A percentile compares a stretch with the other conserved stretches of the same genome.
phyloP scores from a whole-genome alignment of 2,888 invertebrate species.

The Caenorhabditis macrosperma region DNA sequence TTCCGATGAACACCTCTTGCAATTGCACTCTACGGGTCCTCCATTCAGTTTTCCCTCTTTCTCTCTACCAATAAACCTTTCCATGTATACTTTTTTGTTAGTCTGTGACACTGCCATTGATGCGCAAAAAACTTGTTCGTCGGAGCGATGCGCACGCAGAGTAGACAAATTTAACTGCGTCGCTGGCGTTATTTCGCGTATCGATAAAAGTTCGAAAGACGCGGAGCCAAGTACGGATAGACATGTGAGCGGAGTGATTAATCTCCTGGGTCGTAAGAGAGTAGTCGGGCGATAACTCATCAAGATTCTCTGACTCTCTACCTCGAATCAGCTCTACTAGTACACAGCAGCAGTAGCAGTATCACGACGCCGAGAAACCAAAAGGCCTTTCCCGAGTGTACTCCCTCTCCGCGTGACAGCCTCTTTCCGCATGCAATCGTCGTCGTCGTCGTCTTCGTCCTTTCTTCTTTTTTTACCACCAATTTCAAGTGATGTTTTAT shows the following conservation, averaged over 20 bases:
- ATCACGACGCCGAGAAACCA: background rate
- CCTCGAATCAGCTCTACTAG: background rate
- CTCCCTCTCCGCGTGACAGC: slow-evolving; percentile 39
- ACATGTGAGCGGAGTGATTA: background rate
- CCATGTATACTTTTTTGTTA: slow-evolving; percentile 6
- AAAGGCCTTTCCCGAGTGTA: slow-evolving; percentile 7
- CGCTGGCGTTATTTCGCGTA: background rate
- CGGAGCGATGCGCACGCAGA: slow-evolving; percentile 21
- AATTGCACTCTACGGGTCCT: slow-evolving; percentile 19
- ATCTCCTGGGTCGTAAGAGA: background rate
- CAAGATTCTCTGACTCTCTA: background rate
- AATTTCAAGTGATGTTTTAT: slow-evolving; percentile 17
- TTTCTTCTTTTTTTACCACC: slow-evolving; percentile 11
- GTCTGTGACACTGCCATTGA: slow-evolving; percentile 35
- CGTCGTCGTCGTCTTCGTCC: slow-evolving; percentile 13
- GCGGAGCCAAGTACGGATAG: background rate
- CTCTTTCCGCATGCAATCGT: slow-evolving; percentile 43
- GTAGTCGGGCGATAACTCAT: background rate
- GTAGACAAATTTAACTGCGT: slow-evolving; percentile 40
- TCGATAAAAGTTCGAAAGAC: slow-evolving; percentile 4
- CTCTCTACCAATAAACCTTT: slow-evolving; percentile 4
- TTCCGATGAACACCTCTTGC: slow-evolving; percentile 35
- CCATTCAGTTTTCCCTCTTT: background rate
- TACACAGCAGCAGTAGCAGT: background rate
- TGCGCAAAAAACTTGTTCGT: slow-evolving; percentile 55